A percentile compares a stretch with the other conserved stretches of the same genome.
phyloP scores from a whole-genome alignment of 2,113 vertebrate species.

The Erythrolamprus reginae region DNA sequence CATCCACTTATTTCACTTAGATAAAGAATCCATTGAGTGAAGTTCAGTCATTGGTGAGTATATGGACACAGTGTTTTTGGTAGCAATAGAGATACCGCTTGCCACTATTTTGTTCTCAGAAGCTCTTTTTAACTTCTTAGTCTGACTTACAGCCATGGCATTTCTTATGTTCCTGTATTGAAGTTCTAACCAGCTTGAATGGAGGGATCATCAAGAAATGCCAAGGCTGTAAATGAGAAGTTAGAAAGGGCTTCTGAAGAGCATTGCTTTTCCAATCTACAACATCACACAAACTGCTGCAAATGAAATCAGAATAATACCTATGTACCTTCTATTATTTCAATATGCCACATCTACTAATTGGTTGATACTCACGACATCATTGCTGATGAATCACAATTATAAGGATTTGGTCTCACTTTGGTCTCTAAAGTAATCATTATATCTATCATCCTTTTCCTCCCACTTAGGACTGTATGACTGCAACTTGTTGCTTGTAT shows the following conservation, averaged over 20 bases:
- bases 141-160: background rate
- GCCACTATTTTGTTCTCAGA: background rate
- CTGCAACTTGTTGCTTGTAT: too few relatives aligned
- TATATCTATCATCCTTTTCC: too few relatives aligned
- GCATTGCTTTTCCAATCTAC: background rate
- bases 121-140: background rate
- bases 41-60: background rate
- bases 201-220: background rate
- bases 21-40: background rate
- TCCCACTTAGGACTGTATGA: too few relatives aligned
- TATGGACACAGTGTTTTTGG: background rate
- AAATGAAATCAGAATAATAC: background rate
- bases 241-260: background rate
- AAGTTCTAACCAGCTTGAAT: background rate
- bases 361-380: background rate
- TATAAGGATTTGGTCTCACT: too few relatives aligned
- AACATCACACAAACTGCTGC: too few relatives aligned
- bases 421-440: too few relatives aligned
- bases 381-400: background rate
- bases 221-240: background rate
- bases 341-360: background rate
- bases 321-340: background rate
- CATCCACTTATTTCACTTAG: conserved; percentile 6
- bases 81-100: background rate
- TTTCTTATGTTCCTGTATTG: background rate